These are phyloP conservation scores for Apocheima hispidaria DNA, from an alignment of 2,888 invertebrate genomes.

Conservation along the genomic window DNA sequence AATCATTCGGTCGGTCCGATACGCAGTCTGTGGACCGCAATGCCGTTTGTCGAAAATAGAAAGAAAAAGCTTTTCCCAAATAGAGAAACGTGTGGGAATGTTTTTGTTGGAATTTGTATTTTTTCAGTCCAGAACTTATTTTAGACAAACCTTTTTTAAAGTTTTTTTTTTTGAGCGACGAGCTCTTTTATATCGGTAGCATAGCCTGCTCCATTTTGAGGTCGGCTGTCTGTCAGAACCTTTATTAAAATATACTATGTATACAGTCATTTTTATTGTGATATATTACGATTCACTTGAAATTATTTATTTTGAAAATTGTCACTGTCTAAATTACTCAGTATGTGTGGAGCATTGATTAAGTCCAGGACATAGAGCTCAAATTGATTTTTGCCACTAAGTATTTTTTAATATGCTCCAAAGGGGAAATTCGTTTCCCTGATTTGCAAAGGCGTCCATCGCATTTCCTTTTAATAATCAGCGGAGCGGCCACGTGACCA, in stretches of 20 bases:
- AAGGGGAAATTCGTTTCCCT: background rate
- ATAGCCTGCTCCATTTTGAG: no score
- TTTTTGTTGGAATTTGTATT: conserved; percentile 13
- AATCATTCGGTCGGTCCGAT: conserved; percentile 60
- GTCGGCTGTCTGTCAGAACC: no score
- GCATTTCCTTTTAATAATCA: conserved; percentile 65
- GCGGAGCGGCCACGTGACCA: conserved; percentile 65
- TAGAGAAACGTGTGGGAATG: conserved; percentile 25
- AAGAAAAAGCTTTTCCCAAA: conserved; percentile 30
- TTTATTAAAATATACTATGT: no score
- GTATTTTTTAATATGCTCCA: background rate
- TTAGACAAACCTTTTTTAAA: background rate
- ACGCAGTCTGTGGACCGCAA: conserved; percentile 44
- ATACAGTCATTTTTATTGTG: no score
- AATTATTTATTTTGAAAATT: no score
- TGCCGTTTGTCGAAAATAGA: conserved; percentile 40
- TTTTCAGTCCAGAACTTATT: conserved; percentile 14
- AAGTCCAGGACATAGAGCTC: background rate
- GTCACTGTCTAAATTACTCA: no score
- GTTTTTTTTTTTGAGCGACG: background rate
- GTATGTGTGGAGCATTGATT: no score
- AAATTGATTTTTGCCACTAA: background rate
- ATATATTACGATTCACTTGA: no score
- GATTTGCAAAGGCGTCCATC: conserved; percentile 5
- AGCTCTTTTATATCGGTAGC: no score